Percentiles rank a stretch among this genome's conserved stretches.
Evolutionary conservation across 2,113 vertebrate species (phyloP).

Genomic region (Microcebus lehilahytsara): DNA sequence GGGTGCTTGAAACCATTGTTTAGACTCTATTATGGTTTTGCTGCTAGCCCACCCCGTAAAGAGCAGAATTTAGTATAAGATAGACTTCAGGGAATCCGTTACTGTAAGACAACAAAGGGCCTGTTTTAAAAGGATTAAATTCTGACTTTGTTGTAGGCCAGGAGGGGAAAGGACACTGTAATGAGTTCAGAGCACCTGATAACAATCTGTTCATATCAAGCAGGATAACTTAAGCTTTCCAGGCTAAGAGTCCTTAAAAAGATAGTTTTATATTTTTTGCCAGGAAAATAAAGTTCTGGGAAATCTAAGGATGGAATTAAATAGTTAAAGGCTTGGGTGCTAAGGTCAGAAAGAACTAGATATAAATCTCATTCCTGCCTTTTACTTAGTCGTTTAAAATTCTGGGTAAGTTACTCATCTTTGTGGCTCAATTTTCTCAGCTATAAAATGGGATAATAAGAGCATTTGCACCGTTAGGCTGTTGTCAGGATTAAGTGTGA

Average conservation of each 20-base stretch:
- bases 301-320: background rate
- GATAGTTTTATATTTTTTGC: background rate
- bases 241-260: background rate
- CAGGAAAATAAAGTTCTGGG: constrained; percentile 21
- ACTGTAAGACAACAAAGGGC: background rate
- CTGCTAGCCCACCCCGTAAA: background rate
- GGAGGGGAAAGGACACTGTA: background rate
- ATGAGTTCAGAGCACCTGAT: background rate
- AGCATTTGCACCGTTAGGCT: background rate
- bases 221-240: background rate
- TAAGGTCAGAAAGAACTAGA: constrained; percentile 12
- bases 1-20: background rate
- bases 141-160: background rate
- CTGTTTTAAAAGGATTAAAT: background rate
- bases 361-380: background rate
- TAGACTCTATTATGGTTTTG: background rate
- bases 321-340: background rate
- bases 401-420: background rate
- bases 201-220: background rate
- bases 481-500: background rate
- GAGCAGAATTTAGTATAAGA: background rate
- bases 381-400: background rate
- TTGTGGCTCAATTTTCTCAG: background rate
- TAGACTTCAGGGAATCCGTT: background rate
- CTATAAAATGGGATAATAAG: background rate